Percentiles rank a stretch among this genome's conserved stretches.
Conservation (phyloP, 2,113 vertebrate species). For the Nettapus auritus region DNA sequence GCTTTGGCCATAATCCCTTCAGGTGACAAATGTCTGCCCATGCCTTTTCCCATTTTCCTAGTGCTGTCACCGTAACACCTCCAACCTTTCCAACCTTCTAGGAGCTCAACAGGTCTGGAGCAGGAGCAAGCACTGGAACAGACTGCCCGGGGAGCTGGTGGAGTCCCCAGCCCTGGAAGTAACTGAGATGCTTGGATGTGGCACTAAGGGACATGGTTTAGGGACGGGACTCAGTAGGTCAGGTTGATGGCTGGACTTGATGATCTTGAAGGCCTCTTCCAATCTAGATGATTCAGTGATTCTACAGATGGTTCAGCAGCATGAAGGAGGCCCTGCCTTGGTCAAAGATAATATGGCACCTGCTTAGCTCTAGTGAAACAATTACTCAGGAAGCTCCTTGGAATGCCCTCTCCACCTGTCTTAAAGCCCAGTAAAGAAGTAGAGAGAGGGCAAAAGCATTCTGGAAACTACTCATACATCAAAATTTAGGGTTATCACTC, state of each 20-base stretch:
- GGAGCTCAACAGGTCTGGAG: not conserved
- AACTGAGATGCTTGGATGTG: not conserved
- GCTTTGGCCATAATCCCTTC: not conserved
- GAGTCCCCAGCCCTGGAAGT: not conserved
- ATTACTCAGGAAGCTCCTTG: not conserved
- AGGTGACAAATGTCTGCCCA: no score
- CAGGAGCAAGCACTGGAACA: not conserved
- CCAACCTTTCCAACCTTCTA: not conserved
- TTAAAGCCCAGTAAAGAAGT: not conserved
- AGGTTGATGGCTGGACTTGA: not conserved
- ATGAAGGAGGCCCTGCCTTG: not conserved
- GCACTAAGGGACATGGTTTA: not conserved
- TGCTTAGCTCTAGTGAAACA: not conserved
- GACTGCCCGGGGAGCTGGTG: not conserved
- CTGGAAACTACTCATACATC: not conserved
- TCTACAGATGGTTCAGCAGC: not conserved
- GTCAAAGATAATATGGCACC: not conserved
- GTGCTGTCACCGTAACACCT: not conserved
- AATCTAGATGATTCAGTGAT: not conserved
- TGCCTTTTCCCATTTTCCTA: not conserved
- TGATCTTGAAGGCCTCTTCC: not conserved
- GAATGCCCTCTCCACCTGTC: not conserved
- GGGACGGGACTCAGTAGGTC: not conserved
- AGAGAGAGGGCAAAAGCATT: not conserved
- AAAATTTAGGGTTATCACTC: not conserved